A percentile compares a stretch with the other conserved stretches of the same genome.
phyloP scores from a whole-genome alignment of 1,140 invertebrate species.

The Muscidifurax raptorellus region DNA sequence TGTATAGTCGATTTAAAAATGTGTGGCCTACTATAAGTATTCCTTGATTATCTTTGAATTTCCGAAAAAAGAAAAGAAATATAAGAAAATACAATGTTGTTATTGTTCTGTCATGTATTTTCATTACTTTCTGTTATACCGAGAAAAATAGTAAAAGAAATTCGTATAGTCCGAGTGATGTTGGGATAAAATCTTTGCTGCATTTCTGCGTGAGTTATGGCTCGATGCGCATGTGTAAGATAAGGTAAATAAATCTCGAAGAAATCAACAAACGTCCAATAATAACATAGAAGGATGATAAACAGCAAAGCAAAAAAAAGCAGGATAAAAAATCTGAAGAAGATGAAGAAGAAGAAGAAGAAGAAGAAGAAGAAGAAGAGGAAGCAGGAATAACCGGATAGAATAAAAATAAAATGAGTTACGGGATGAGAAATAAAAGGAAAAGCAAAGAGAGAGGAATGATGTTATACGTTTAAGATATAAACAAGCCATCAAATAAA shows the following conservation, averaged over 20 bases:
- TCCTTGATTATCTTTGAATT: background rate
- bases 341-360: slow-evolving; percentile 32
- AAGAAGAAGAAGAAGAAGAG: slow-evolving; percentile 30
- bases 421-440: slow-evolving; percentile 27
- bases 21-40: background rate
- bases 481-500: slow-evolving; percentile 45
- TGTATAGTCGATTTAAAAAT: background rate
- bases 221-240: background rate
- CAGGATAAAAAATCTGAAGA: background rate
- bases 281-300: background rate
- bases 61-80: background rate
- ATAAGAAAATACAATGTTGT: background rate
- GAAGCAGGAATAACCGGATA: slow-evolving; percentile 9
- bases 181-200: too few relatives aligned
- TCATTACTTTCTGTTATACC: background rate
- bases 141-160: background rate
- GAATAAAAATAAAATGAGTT: slow-evolving; percentile 47
- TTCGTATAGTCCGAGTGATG: background rate
- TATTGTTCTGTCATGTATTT: background rate
- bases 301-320: background rate
- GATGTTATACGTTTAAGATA: slow-evolving; percentile 36
- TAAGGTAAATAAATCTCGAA: slow-evolving; percentile 15
- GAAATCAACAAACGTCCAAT: slow-evolving; percentile 14
- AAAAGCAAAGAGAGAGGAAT: slow-evolving; percentile 8
- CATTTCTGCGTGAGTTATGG: background rate